Conservation (phyloP, 2,888 invertebrate species). For the Prenolepis imparis region DNA sequence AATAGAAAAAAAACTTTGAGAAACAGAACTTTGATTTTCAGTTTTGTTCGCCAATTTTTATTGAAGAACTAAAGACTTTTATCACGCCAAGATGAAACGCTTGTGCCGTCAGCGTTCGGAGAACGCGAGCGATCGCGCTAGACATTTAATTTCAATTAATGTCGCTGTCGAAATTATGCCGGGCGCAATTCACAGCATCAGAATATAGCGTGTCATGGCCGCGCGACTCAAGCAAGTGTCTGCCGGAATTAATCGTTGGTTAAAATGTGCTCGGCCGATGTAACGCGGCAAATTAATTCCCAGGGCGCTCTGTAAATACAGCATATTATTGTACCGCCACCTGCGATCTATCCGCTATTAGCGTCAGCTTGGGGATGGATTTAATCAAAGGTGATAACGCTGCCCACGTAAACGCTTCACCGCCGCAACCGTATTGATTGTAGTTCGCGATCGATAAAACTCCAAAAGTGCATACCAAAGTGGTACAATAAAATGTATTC, state of each 20-base stretch:
- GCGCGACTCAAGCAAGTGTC: conserved; percentile 55
- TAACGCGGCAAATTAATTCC: conserved; percentile 51
- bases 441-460: conserved; percentile 60
- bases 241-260: conserved; percentile 50
- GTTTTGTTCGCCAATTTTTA: neutral
- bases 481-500: conserved; percentile 44
- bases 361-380: conserved; percentile 65
- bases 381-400: conserved; percentile 64
- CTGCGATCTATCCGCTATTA: conserved; percentile 56
- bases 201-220: conserved; percentile 33
- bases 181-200: conserved; percentile 42
- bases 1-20: neutral
- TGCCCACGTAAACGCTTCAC: conserved; percentile 41
- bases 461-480: conserved; percentile 54
- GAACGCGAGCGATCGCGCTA: conserved; percentile 29
- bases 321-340: conserved; percentile 49
- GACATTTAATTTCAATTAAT: conserved; percentile 55
- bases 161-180: conserved; percentile 55
- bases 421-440: neutral
- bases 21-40: neutral
- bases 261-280: conserved; percentile 48
- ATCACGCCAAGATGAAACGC: neutral
- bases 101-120: conserved; percentile 1
- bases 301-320: conserved; percentile 52
- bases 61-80: neutral